Conservation (phyloP, 2,797 vertebrate genomes). For the Somateria mollissima region DNA sequence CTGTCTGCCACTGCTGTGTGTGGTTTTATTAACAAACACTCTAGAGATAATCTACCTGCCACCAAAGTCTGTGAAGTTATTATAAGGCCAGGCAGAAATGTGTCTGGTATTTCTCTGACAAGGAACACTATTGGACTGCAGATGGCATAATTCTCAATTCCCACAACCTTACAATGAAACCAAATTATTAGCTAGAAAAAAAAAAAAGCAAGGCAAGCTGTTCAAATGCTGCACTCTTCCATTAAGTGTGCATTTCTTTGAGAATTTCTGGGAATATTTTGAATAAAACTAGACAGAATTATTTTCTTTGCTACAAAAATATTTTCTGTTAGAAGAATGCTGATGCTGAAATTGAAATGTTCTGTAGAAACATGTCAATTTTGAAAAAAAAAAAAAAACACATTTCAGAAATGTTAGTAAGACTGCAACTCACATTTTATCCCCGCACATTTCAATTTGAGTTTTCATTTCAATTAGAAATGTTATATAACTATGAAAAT, state of each 20-base stretch:
- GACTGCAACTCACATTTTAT: not conserved
- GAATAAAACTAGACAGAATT: not conserved
- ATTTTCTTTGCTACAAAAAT: not conserved
- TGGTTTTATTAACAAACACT: not conserved
- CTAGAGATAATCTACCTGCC: not conserved
- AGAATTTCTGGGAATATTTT: not conserved
- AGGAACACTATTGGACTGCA: slow-evolving; percentile 1
- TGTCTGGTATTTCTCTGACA: not conserved
- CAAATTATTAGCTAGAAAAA: not conserved
- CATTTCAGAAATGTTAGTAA: not conserved
- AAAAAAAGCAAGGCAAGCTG: not conserved
- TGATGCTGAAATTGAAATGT: not conserved
- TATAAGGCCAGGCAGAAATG: not conserved
- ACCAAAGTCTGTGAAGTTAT: not conserved
- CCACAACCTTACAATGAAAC: not conserved
- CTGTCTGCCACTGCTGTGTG: slow-evolving; percentile 3
- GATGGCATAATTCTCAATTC: slow-evolving; percentile 9
- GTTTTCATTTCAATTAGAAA: slow-evolving; percentile 10
- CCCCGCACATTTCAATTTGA: not conserved
- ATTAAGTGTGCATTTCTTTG: not conserved
- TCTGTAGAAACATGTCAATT: not conserved
- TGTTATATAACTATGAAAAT: not conserved
- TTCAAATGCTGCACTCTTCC: not conserved
- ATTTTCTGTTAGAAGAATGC: not conserved
- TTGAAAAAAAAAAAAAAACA: not conserved